Base-by-base conservation (phyloP, 2,888 invertebrate species). In the Rhorus exstirpatorius region DNA sequence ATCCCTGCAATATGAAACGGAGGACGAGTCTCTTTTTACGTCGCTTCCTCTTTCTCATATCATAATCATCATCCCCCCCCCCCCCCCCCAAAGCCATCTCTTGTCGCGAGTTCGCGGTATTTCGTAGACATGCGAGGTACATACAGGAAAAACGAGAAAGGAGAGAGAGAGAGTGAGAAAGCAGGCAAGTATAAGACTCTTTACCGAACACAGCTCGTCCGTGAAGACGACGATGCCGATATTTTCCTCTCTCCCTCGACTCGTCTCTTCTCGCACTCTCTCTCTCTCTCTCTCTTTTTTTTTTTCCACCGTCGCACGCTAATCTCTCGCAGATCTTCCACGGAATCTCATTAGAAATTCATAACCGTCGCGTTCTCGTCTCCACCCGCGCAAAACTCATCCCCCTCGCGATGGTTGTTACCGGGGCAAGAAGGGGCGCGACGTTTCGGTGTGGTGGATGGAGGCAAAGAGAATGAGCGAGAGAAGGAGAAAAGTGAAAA, bases 271-370 rank as follows among this genome's bases (percentile, higher is more conserved):
- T 24, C 65, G 70, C 76, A 63, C 81, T 76, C 60, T 17, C 49
- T 53, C 53, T 24, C 24, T 10, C 24, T 24, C 58, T 58, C 0
- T 35, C 38, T 49, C 55, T 60, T 35, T 61, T 31, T 12, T 53
- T 63, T 81, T 72, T 74, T 63, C 61, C 81, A 81, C 81, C 81
- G 81, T 81, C 81, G 68, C 77, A 72, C 90, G 90, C 92, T 92
- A 92, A 92, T 92, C 92, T 92, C 90, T 92, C 88, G 90, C 92
- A 92, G 92, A 92, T 92, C 92, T 92, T 86, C 90, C 90, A 86
- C 91, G 90, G 91, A 92, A 93, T 92, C 92, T 92, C 92, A 91
- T 93, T 92, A 92, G 92, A 92, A 93, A 92, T 93, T 92, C 93
- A 93, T 93, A 92, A 92, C 91, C 92, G 91, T 90, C 89, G 87